Base-by-base conservation (phyloP, 1,140 invertebrate genomes). In the Drosophila elegans region DNA sequence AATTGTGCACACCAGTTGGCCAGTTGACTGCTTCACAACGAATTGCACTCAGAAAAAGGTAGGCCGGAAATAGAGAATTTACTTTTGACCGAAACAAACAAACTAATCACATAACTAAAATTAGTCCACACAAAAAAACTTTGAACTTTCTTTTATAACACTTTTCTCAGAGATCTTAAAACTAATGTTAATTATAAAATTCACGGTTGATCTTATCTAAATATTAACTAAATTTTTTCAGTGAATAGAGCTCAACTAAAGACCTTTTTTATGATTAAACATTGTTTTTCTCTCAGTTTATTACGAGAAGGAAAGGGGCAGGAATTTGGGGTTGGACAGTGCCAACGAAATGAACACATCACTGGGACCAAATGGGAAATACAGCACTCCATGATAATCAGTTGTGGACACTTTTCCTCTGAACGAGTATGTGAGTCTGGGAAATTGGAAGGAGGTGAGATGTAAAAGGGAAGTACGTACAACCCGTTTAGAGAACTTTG, bases 341-440 rank as follows among this genome's bases (percentile, higher is more conserved):
- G n/a, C 46, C 2, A 42, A 54, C 54, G 25, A 57, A 67, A 75
- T 75, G 72, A 75, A 76, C 73, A 76, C 73, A 76, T 67, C 68
- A 74, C 48, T 48, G 62, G 16, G 53, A 54, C 52, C 53, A 76
- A 76, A 76, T 76, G 53, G 61, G 42, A 76, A 53, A 59, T 59
- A 44, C 72, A 44, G 68, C 69, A 63, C 72, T 59, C 61, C 72
- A 76, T 76, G 73, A 59, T 76, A 75, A 76, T 76, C 73, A 76
- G 61, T 67, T 76, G 53, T 68, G 73, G 73, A 76, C 73, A 67
- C 41, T 67, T 76, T 76, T 39, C 45, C 36, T 67, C 38, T 13
- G 6, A 45, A 38, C 21, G 25, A n/a, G 44, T 55, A 27, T 42
- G 59, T 39, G 42, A 52, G 46, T 39, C 53, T 27, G 52, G 12